Percentiles rank a stretch among this genome's conserved stretches.
Conservation (phyloP, 2,113 vertebrate genomes). For the Dermatemys mawii region DNA sequence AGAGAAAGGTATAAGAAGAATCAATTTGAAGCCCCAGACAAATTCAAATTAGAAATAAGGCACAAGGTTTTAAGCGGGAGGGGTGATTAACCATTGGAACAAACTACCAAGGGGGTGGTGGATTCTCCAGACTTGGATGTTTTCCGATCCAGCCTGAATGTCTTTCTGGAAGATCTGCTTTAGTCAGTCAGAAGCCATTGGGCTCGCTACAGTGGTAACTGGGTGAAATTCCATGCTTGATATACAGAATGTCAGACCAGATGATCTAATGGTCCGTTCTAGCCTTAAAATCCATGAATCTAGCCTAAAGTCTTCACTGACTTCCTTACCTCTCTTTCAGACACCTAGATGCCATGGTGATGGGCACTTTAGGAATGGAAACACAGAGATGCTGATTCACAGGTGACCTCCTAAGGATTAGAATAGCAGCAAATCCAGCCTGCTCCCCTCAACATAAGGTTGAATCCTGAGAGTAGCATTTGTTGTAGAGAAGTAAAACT, state of each 20-base stretch:
- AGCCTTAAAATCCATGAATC: neutral
- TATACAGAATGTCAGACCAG: neutral
- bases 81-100: neutral
- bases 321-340: neutral
- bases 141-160: neutral
- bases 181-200: neutral
- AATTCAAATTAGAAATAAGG: neutral
- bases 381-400: neutral
- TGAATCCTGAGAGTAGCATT: neutral
- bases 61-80: neutral
- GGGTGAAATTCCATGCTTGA: neutral
- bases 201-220: neutral
- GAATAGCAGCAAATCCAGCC: neutral
- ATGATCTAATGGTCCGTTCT: neutral
- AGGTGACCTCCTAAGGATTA: neutral
- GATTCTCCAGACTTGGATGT: neutral
- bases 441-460: neutral
- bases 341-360: neutral
- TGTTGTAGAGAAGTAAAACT: neutral
- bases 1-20: neutral
- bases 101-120: neutral
- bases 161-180: neutral
- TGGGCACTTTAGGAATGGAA: neutral
- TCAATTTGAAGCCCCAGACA: neutral
- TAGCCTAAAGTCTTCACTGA: neutral